A percentile compares a stretch with the other conserved stretches of the same genome.
These are phyloP conservation scores for Enteromius afrohamiltoni DNA, from an alignment of 2,797 vertebrate genomes.

Conservation along the genomic window DNA sequence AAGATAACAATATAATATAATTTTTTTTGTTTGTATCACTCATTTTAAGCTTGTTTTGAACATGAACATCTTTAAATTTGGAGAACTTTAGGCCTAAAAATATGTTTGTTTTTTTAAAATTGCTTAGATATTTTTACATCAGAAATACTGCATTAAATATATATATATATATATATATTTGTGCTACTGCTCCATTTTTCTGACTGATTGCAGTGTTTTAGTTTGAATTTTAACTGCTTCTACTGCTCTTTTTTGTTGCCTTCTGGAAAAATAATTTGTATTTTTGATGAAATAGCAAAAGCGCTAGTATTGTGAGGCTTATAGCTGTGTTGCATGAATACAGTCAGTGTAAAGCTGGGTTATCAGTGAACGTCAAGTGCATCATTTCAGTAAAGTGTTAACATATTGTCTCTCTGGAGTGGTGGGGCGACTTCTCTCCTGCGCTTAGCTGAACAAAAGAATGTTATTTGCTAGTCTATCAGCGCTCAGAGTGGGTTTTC, in stretches of 20 bases:
- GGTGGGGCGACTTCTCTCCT: neutral
- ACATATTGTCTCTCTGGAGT: conserved; percentile 15
- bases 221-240: neutral
- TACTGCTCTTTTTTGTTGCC: neutral
- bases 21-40: neutral
- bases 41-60: neutral
- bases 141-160: neutral
- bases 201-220: neutral
- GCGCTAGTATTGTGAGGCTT: conserved; percentile 25
- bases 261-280: neutral
- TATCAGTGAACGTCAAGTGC: conserved; percentile 5
- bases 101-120: no score
- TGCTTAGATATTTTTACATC: neutral
- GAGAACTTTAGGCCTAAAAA: neutral
- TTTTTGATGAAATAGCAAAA: conserved; percentile 2
- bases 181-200: neutral
- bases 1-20: neutral
- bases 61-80: neutral
- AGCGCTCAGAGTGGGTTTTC: conserved; percentile 29
- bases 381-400: conserved; percentile 32
- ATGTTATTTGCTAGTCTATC: conserved; percentile 29
- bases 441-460: conserved; percentile 41
- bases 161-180: no score
- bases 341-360: neutral
- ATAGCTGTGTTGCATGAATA: conserved; percentile 10